Percentiles rank a stretch among this genome's conserved stretches.
phyloP scores from a whole-genome alignment of 2,888 invertebrate genomes.

The Hedya salicella region DNA sequence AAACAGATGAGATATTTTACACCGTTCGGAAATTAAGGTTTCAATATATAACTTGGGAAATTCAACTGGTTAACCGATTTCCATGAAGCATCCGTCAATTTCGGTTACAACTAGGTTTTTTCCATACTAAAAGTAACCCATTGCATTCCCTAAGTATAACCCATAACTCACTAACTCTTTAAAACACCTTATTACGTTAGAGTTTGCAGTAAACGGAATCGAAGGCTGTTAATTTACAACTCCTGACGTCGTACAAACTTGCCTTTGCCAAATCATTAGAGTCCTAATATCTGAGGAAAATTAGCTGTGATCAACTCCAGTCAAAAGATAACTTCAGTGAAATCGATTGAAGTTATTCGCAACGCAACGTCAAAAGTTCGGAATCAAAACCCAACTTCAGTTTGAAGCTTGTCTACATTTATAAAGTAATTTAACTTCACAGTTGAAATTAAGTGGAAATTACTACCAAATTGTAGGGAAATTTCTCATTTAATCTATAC shows the following conservation, averaged over 20 bases:
- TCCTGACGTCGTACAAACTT: constrained; percentile 22
- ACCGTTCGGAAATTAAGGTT: too few species aligned
- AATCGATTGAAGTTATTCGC: constrained; percentile 42
- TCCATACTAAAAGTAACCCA: too few species aligned
- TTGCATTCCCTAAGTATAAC: too few species aligned
- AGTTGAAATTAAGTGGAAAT: constrained; percentile 8
- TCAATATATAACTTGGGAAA: too few species aligned
- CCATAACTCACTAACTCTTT: too few species aligned
- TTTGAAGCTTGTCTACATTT: constrained; percentile 39
- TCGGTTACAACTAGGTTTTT: too few species aligned
- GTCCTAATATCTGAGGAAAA: constrained; percentile 28
- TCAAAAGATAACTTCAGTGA: constrained; percentile 35
- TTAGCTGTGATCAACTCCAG: constrained; percentile 25
- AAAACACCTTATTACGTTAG: too few species aligned
- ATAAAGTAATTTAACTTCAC: constrained; percentile 41
- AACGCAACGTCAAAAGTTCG: constrained; percentile 41
- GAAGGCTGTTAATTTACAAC: constrained; percentile 14
- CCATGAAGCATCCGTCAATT: too few species aligned
- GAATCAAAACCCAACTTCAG: constrained; percentile 31
- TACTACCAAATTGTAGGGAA: not conserved
- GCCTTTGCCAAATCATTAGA: constrained; percentile 31
- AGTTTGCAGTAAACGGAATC: constrained; percentile 2
- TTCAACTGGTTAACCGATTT: too few species aligned
- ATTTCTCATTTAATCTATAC: not conserved
- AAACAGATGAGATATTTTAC: too few species aligned